These are phyloP conservation scores for Oreochromis mossambicus DNA, from an alignment of 2,797 vertebrate genomes.

Conservation along the genomic window DNA sequence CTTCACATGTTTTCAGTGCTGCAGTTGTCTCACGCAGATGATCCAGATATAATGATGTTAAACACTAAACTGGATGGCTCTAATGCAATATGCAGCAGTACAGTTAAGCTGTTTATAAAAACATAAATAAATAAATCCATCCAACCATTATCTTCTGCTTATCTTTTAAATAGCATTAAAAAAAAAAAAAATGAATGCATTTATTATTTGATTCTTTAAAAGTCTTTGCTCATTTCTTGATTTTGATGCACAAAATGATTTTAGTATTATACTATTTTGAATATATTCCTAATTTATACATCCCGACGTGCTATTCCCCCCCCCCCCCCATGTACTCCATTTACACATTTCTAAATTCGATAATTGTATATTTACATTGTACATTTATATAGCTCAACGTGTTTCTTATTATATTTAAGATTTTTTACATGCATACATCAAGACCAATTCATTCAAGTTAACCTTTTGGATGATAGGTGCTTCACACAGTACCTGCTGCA, in stretches of 20 bases:
- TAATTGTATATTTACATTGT: background rate
- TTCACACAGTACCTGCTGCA: slow-evolving; percentile 78
- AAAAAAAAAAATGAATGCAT: background rate
- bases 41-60: background rate
- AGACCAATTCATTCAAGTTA: background rate
- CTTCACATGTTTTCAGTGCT: background rate
- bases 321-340: background rate
- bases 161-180: background rate
- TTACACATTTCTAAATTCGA: background rate
- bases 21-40: background rate
- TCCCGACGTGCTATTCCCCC: fast-evolving
- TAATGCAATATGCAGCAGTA: background rate
- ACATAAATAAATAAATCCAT: background rate
- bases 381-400: background rate
- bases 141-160: background rate
- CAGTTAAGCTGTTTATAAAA: background rate
- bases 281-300: background rate
- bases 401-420: background rate
- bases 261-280: background rate
- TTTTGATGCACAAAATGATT: background rate
- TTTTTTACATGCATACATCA: background rate
- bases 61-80: background rate
- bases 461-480: background rate
- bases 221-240: background rate
- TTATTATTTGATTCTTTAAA: background rate